Conservation (phyloP, 2,888 invertebrate species). For the Acanthosepion pharaonis region DNA sequence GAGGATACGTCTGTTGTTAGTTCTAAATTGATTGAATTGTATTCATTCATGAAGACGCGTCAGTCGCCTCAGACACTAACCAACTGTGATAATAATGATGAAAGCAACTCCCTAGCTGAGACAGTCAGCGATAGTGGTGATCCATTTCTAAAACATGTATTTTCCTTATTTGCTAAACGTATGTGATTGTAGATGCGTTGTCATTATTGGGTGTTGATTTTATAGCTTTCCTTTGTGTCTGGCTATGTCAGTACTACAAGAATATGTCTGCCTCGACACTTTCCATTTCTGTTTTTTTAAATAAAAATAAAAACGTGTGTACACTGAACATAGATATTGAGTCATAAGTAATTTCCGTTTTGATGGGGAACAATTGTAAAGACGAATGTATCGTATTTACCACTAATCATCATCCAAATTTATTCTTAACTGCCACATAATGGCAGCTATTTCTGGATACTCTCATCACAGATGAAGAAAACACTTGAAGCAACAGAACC, state of each 20-base stretch:
- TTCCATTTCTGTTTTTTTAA: no score
- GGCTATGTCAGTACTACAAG: not conserved
- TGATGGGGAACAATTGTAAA: no score
- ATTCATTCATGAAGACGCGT: not conserved
- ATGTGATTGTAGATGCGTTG: not conserved
- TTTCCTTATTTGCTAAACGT: not conserved
- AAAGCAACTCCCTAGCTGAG: not conserved
- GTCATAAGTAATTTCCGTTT: no score
- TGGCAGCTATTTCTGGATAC: no score
- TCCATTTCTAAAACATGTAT: not conserved
- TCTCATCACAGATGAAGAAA: no score
- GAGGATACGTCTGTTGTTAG: slow-evolving; percentile 14
- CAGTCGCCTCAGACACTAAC: not conserved
- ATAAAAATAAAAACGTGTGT: not conserved
- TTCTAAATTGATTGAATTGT: slow-evolving; percentile 17
- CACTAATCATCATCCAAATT: no score
- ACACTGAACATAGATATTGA: not conserved
- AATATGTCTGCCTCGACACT: not conserved
- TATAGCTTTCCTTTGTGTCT: not conserved
- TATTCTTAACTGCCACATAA: no score
- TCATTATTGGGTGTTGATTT: not conserved
- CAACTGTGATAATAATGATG: not conserved
- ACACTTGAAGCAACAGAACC: no score
- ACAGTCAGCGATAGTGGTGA: not conserved
- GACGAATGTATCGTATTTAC: no score